Conservation (phyloP, 2,888 invertebrate genomes). For the Nycteola revayana region DNA sequence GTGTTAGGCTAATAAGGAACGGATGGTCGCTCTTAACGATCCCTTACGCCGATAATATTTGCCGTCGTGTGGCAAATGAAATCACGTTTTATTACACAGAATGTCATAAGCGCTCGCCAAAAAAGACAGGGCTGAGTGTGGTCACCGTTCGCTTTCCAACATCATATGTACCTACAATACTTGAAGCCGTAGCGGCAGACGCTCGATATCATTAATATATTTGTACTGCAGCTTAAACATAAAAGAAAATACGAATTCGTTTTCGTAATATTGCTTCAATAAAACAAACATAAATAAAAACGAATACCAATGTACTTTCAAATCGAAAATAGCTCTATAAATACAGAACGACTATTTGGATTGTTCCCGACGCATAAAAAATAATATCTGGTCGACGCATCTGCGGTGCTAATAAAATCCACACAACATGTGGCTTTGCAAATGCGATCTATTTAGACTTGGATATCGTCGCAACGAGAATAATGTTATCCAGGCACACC, state of each 20-base stretch:
- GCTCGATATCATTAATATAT: constrained; percentile 17
- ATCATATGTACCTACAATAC: constrained; percentile 17
- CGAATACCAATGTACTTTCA: constrained; percentile 18
- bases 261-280: constrained; percentile 21
- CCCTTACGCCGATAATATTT: constrained; percentile 58
- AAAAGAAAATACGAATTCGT: constrained; percentile 15
- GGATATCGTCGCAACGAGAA: constrained; percentile 70
- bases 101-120: constrained; percentile 52
- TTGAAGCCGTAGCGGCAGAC: constrained; percentile 17
- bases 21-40: constrained; percentile 66
- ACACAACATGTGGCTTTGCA: constrained; percentile 57
- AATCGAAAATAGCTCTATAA: constrained; percentile 29
- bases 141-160: constrained; percentile 38
- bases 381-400: constrained; percentile 42
- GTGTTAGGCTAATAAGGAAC: constrained; percentile 76
- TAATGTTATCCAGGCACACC: constrained; percentile 79
- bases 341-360: constrained; percentile 31
- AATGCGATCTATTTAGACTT: constrained; percentile 74
- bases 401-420: constrained; percentile 52
- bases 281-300: constrained; percentile 24
- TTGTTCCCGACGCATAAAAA: constrained; percentile 33
- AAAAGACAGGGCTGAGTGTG: constrained; percentile 42
- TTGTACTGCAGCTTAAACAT: constrained; percentile 5
- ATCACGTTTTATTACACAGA: constrained; percentile 57
- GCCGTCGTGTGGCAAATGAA: constrained; percentile 57